Percentiles rank a stretch among this genome's conserved stretches.
These are phyloP conservation scores for Crambe crambe DNA, from an alignment of 37 sponge, comb jelly and placozoan genomes.

Conservation along the genomic window DNA sequence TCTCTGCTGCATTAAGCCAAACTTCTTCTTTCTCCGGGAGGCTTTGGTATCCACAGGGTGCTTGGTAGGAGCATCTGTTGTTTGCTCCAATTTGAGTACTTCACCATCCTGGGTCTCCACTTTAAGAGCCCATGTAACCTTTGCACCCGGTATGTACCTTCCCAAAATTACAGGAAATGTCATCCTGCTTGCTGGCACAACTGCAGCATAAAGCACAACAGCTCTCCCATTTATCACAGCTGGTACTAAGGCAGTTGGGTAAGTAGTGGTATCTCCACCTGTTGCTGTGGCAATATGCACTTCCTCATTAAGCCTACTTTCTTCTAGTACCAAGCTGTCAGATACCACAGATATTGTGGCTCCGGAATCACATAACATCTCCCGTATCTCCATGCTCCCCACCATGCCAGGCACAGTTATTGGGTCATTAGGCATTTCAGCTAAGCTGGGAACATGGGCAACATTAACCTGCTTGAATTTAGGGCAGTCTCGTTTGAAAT, in stretches of 20 bases:
- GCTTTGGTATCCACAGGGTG: neutral
- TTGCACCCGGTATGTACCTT: neutral
- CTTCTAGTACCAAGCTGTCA: neutral
- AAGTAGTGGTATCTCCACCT: neutral
- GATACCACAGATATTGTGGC: neutral
- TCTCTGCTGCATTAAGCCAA: too few relatives aligned
- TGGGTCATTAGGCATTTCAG: neutral
- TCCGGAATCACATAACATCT: neutral
- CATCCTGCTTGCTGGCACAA: neutral
- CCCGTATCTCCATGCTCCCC: neutral
- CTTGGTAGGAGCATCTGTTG: neutral
- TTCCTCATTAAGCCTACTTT: neutral
- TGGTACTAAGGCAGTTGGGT: neutral
- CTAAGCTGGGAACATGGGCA: neutral
- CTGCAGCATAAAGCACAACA: neutral
- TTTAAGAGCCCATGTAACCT: neutral
- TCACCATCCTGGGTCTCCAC: neutral
- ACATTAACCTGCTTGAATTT: neutral
- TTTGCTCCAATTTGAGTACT: neutral
- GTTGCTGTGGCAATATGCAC: neutral
- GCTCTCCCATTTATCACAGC: neutral
- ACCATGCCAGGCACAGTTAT: neutral
- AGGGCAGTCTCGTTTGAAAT: neutral
- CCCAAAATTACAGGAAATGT: neutral
- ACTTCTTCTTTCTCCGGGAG: neutral